Evolutionary conservation across 1,140 invertebrate species (phyloP).

Genomic region (Drosophila paulistorum): DNA sequence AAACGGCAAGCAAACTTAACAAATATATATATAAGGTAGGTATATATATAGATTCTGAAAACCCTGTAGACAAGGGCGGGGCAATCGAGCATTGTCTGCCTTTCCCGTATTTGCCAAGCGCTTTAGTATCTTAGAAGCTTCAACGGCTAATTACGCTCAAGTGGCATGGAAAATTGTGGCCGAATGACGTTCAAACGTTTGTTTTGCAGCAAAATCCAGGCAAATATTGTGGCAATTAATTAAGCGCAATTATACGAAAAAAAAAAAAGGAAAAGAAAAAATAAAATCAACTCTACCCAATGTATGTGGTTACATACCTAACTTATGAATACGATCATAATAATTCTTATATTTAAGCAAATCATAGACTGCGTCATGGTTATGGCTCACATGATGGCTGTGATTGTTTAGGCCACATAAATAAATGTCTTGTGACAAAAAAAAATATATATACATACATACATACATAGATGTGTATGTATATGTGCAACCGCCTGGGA

Average conservation of each 20-base stretch:
- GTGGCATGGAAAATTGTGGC: conserved; percentile 79
- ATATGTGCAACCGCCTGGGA: conserved; percentile 57
- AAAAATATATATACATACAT: conserved; percentile 22
- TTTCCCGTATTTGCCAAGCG: conserved; percentile 59
- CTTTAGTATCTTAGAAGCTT: conserved; percentile 71
- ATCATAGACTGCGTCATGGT: conserved; percentile 70
- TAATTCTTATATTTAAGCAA: conserved; percentile 63
- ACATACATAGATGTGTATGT: background rate
- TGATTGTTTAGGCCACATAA: conserved; percentile 49
- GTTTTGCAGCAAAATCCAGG: conserved; percentile 32
- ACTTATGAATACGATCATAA: conserved; percentile 43
- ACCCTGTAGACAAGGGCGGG: conserved; percentile 4
- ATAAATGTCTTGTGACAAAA: conserved; percentile 74
- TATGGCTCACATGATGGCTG: conserved; percentile 25
- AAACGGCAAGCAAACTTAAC: conserved; percentile 46
- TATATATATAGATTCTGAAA: conserved; percentile 57
- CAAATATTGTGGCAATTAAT: conserved; percentile 48
- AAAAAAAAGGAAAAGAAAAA: too few relatives aligned
- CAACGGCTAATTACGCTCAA: conserved; percentile 78
- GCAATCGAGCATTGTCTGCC: conserved; percentile 13
- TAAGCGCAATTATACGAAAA: conserved; percentile 14
- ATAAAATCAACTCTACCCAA: conserved; percentile 24
- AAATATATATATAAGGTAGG: too few relatives aligned
- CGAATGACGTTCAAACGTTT: conserved; percentile 64
- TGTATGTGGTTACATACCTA: background rate